These are phyloP conservation scores for Potamilus streckersoni DNA, from an alignment of 1,140 invertebrate genomes.

Conservation along the genomic window DNA sequence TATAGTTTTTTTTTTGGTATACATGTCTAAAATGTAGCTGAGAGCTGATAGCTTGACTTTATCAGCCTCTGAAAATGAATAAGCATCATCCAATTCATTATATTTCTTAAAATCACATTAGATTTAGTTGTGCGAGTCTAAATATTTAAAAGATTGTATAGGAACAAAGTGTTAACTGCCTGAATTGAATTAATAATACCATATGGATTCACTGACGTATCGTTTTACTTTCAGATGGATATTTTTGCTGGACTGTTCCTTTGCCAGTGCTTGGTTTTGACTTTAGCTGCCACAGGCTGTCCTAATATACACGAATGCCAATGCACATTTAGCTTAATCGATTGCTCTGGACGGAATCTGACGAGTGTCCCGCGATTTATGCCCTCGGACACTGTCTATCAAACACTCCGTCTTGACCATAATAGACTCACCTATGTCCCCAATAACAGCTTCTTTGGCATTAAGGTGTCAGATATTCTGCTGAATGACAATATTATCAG, in stretches of 20 bases:
- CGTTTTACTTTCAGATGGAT: no score
- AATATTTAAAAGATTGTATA: no score
- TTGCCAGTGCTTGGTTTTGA: neutral
- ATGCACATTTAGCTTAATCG: slow-evolving; percentile 9
- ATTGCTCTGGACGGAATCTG: slow-evolving; percentile 13
- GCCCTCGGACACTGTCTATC: neutral
- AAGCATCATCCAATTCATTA: no score
- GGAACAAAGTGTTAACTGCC: no score
- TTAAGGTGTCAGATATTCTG: slow-evolving; percentile 19
- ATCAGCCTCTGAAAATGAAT: no score
- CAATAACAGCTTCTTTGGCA: slow-evolving; percentile 7
- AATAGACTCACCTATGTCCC: slow-evolving; percentile 12
- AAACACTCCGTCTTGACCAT: slow-evolving; percentile 13
- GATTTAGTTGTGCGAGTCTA: no score
- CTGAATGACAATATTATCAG: neutral
- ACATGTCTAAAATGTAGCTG: no score
- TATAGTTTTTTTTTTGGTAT: no score
- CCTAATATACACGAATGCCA: slow-evolving; percentile 4
- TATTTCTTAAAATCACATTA: no score
- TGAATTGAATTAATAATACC: no score
- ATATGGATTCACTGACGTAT: no score
- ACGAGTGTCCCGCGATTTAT: slow-evolving; percentile 4
- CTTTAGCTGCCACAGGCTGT: neutral
- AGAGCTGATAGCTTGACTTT: no score
- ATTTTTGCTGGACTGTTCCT: neutral